Percentiles rank a stretch among this genome's conserved stretches.
These are phyloP conservation scores for Ruditapes philippinarum DNA, from an alignment of 1,140 invertebrate species.

Conservation along the genomic window DNA sequence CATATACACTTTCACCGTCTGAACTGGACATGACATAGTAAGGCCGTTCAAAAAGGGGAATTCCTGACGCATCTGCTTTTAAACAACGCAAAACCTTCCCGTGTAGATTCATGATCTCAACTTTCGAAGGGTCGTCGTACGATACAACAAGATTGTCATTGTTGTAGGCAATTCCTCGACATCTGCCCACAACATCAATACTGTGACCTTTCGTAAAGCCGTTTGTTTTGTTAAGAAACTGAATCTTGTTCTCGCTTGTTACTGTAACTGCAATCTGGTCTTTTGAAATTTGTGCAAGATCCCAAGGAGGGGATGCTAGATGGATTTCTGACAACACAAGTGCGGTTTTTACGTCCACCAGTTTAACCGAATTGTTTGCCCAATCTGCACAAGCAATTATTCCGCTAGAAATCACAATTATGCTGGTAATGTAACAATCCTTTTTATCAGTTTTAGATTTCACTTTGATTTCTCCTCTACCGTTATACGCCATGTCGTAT, in stretches of 20 bases:
- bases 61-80: neutral
- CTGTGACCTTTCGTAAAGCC: neutral
- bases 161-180: conserved; percentile 10
- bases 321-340: neutral
- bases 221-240: neutral
- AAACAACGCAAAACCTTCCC: conserved; percentile 10
- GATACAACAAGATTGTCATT: neutral
- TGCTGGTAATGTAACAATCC: conserved; percentile 1
- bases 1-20: neutral
- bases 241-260: conserved; percentile 4
- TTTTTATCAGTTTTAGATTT: neutral
- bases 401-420: neutral
- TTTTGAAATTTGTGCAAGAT: neutral
- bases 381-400: conserved; percentile 6
- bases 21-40: neutral
- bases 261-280: conserved; percentile 1
- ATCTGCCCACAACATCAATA: conserved; percentile 1
- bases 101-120: neutral
- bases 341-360: neutral
- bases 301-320: neutral
- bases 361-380: neutral
- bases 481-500: neutral
- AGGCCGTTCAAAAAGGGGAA: neutral
- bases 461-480: neutral
- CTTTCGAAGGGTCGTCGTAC: conserved; percentile 18